Evolutionary conservation across 92 coral and sea anemone genomes (phyloP).

Genomic region (Heliopora coerulea): DNA sequence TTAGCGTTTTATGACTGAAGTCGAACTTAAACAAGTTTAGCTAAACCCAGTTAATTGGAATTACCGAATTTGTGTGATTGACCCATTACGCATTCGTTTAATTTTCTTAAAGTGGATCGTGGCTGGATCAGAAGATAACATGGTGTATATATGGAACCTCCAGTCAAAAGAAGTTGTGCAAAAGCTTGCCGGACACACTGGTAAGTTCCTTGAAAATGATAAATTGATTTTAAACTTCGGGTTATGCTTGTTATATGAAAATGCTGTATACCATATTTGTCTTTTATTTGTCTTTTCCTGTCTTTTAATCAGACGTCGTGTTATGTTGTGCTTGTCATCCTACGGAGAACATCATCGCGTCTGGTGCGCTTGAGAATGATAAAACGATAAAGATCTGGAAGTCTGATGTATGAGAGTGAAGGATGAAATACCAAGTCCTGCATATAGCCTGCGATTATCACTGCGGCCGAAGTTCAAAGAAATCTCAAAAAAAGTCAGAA

Average conservation of each 20-base stretch:
- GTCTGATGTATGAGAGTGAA: conserved; percentile 31
- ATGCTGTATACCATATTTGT: too few species aligned
- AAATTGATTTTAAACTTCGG: too few species aligned
- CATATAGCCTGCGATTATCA: too few species aligned
- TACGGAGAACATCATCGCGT: conserved; percentile 93
- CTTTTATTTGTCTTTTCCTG: background rate
- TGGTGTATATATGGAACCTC: conserved; percentile 92
- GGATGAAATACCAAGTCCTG: background rate
- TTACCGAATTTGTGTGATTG: too few species aligned
- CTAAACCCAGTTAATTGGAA: too few species aligned
- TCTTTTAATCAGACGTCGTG: conserved; percentile 69
- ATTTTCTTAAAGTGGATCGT: conserved; percentile 80
- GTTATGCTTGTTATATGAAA: too few species aligned
- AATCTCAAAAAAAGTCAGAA: too few species aligned
- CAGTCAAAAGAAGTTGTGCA: conserved; percentile 98
- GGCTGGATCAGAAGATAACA: conserved; percentile 94
- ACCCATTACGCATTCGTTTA: background rate
- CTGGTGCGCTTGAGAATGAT: conserved; percentile 95
- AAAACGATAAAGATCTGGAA: conserved; percentile 99
- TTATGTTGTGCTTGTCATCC: conserved; percentile 99
- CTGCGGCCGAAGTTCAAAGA: too few species aligned
- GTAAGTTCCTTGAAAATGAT: too few species aligned
- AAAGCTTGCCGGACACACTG: conserved; percentile 90
- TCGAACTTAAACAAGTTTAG: too few species aligned
- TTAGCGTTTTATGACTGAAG: too few species aligned